These are phyloP conservation scores for Taphrorychus bicolor DNA, from an alignment of 2,888 invertebrate genomes.

Conservation along the genomic window DNA sequence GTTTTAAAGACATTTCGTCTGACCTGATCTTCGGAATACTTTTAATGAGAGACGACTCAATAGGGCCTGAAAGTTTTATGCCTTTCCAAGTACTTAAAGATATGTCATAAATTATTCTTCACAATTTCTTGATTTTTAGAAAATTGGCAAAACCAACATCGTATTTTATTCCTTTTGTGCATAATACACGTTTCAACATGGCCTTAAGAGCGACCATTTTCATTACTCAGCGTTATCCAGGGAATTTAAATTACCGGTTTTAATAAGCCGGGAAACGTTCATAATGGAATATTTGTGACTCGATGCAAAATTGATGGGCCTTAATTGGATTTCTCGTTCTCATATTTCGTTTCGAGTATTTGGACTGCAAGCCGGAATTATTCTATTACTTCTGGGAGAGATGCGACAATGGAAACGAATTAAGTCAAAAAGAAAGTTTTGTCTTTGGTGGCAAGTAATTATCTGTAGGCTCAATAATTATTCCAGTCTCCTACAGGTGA, in stretches of 20 bases:
- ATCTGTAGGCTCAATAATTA: background rate
- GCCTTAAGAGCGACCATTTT: background rate
- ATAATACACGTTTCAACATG: background rate
- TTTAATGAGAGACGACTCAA: too few relatives aligned
- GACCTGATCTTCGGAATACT: too few relatives aligned
- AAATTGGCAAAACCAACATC: too few relatives aligned
- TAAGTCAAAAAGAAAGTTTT: background rate
- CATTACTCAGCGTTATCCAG: background rate
- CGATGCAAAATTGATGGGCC: constrained; percentile 1
- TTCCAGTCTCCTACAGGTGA: background rate
- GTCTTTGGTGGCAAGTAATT: background rate
- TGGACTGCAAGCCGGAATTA: background rate
- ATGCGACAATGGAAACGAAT: background rate
- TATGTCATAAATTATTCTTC: background rate
- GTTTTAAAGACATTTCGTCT: too few relatives aligned
- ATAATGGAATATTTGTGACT: constrained; percentile 5
- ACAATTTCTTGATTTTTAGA: too few relatives aligned
- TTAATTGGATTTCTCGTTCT: constrained; percentile 4
- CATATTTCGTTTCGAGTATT: background rate
- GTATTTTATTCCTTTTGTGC: too few relatives aligned
- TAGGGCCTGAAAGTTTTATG: too few relatives aligned
- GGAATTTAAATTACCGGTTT: background rate
- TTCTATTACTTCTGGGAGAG: background rate
- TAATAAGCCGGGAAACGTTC: constrained; percentile 5
- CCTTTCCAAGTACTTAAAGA: too few relatives aligned